Percentiles rank a stretch among this genome's conserved stretches.
Evolutionary conservation across 2,888 invertebrate genomes (phyloP).

Genomic region (Melipona beecheii): DNA sequence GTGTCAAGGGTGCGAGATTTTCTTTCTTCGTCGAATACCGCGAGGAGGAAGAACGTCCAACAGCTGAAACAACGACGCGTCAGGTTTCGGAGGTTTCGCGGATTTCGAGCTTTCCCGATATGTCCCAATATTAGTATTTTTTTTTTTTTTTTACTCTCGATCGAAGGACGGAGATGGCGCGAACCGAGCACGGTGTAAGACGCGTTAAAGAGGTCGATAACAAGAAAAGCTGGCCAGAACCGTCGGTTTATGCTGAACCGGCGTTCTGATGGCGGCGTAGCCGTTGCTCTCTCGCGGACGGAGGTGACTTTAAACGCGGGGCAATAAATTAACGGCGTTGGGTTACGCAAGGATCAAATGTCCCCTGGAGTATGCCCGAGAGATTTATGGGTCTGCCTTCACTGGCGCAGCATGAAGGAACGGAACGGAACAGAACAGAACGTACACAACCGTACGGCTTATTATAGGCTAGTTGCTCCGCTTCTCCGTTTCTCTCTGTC

Average conservation of each 20-base stretch:
- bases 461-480: constrained; percentile 82
- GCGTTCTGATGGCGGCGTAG: constrained; percentile 57
- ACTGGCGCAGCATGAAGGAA: constrained; percentile 82
- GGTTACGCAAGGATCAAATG: constrained; percentile 85
- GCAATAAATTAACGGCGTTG: constrained; percentile 84
- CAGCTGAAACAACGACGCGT: constrained; percentile 20
- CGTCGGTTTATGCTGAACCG: constrained; percentile 68
- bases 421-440: constrained; percentile 80
- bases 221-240: constrained; percentile 73
- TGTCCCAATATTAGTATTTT: not conserved
- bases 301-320: constrained; percentile 84
- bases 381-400: constrained; percentile 84
- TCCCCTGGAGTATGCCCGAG: constrained; percentile 83
- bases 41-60: not conserved
- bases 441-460: constrained; percentile 80
- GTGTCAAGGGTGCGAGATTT: constrained; percentile 32
- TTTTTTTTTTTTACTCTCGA: not conserved
- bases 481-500: constrained; percentile 63
- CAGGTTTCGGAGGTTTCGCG: too few species aligned
- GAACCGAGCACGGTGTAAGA: constrained; percentile 21
- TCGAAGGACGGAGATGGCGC: constrained; percentile 8
- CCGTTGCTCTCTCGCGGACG: constrained; percentile 77
- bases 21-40: constrained; percentile 5
- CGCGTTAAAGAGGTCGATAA: constrained; percentile 75
- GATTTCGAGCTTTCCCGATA: not conserved